Percentiles rank a stretch among this genome's conserved stretches.
phyloP scores from a whole-genome alignment of 1,140 invertebrate species.

The Eurytemora carolleeae region DNA sequence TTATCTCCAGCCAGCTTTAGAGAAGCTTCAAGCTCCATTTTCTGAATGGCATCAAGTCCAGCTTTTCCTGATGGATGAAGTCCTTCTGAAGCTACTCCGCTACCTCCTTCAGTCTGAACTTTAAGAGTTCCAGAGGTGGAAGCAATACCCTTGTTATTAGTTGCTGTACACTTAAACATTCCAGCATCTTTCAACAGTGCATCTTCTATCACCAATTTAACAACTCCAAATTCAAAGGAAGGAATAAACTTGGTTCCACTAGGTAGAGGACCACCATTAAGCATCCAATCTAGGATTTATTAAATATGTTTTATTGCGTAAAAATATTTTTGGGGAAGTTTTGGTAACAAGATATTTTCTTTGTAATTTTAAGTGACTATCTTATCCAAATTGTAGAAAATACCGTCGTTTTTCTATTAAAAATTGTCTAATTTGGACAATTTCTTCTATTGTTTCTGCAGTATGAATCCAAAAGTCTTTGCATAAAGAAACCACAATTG shows the following conservation, averaged over 20 bases:
- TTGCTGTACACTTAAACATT: constrained; percentile 73
- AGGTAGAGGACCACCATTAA: constrained; percentile 17
- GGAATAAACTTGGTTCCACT: constrained; percentile 52
- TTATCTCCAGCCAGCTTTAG: background rate
- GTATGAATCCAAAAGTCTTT: no score
- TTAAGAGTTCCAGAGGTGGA: constrained; percentile 39
- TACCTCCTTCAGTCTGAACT: constrained; percentile 10
- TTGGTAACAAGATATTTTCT: no score
- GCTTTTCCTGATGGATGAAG: constrained; percentile 21
- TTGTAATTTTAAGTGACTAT: no score
- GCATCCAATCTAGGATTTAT: constrained; percentile 4
- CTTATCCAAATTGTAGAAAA: no score
- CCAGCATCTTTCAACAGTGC: constrained; percentile 82
- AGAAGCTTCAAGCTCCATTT: constrained; percentile 16
- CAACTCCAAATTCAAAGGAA: constrained; percentile 76
- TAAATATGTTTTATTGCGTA: constrained; percentile 1
- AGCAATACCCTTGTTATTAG: constrained; percentile 64
- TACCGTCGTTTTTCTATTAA: no score
- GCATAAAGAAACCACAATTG: no score
- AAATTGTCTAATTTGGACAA: no score
- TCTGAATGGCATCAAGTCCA: constrained; percentile 21
- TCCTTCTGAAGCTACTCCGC: constrained; percentile 18
- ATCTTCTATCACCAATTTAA: constrained; percentile 67
- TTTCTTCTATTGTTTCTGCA: no score
- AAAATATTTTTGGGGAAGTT: no score